Conservation (phyloP, 1,140 invertebrate genomes). For the Propsilocerus akamusi region DNA sequence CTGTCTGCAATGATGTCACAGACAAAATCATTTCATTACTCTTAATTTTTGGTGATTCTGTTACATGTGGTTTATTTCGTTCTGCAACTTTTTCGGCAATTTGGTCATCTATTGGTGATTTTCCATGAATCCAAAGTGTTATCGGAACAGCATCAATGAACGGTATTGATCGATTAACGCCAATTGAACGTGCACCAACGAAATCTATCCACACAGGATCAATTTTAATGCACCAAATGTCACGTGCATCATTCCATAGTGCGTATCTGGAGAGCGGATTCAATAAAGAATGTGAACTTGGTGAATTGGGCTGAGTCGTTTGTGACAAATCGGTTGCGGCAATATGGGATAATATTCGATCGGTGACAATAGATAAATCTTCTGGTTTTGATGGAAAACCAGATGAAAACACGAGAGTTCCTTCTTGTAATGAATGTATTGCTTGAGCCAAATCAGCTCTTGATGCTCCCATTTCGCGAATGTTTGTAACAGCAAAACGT, state of each 20-base stretch:
- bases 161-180: slow-evolving; percentile 52
- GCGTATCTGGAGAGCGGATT: slow-evolving; percentile 35
- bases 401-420: slow-evolving; percentile 48
- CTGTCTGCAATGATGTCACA: not conserved
- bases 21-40: not conserved
- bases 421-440: slow-evolving; percentile 50
- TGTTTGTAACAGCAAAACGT: slow-evolving; percentile 58
- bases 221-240: slow-evolving; percentile 72
- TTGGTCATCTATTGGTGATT: slow-evolving; percentile 8
- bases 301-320: slow-evolving; percentile 21
- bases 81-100: not conserved
- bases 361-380: slow-evolving; percentile 48
- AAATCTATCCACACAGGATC: slow-evolving; percentile 91
- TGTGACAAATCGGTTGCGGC: slow-evolving; percentile 27
- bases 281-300: slow-evolving; percentile 17
- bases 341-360: slow-evolving; percentile 57
- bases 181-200: slow-evolving; percentile 53
- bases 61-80: not conserved
- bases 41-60: not conserved
- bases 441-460: slow-evolving; percentile 50
- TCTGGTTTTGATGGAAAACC: slow-evolving; percentile 47
- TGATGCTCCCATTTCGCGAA: slow-evolving; percentile 48
- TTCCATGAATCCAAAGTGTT: slow-evolving; percentile 49
- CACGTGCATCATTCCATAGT: slow-evolving; percentile 63
- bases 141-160: slow-evolving; percentile 82